Base-by-base conservation (phyloP, 2,797 vertebrate genomes). In the Pterois miles region DNA sequence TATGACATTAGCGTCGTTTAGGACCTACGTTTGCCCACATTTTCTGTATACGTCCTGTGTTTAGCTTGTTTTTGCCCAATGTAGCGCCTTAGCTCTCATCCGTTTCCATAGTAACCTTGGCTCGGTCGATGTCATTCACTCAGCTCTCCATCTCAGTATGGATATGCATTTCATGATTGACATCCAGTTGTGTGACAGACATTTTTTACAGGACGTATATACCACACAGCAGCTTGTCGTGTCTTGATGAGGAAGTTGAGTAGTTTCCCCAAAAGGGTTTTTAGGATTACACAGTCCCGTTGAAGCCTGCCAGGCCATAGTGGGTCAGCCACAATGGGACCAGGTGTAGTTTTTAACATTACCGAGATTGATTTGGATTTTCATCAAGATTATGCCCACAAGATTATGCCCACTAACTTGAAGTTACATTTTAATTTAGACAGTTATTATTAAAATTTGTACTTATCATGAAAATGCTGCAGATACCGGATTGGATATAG, bases 41-140 rank as follows among this genome's bases (percentile, higher is more conserved):
- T 20, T 52, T 18, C 3, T 34, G 6, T 62, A 18, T 36, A n/a
- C 20, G 16, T 18, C 4, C 33, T 9, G 62, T 23, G 27, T 72
- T 78, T 82, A 59, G 36, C 71, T 71, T 54, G n/a, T 82, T 80
- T 82, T 72, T 43, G 23, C 25, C 40, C 36, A 10, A n/a, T 80
- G 62, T 76, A 87, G 87, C 81, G 20, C 46, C 71, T 80, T 80
- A 88, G 89, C 83, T 65, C 91, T 78, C 78, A 64, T 50, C 78
- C 83, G 93, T 96, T 95, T 93, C 94, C 92, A 95, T 95, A 92
- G 95, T 90, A 95, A 96, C 93, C 83, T 86, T 88, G 87, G 73
- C 72, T 83, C 72, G 12, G 56, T 34, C 57, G 84, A 71, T 87
- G 87, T 86, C 77, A 88, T 78, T 72, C 78, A 71, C 52, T 50